Evolutionary conservation across 2,888 invertebrate genomes (phyloP), one percentile per base, ranked within the genome.

Genomic region (Tortrix viridana): DNA sequence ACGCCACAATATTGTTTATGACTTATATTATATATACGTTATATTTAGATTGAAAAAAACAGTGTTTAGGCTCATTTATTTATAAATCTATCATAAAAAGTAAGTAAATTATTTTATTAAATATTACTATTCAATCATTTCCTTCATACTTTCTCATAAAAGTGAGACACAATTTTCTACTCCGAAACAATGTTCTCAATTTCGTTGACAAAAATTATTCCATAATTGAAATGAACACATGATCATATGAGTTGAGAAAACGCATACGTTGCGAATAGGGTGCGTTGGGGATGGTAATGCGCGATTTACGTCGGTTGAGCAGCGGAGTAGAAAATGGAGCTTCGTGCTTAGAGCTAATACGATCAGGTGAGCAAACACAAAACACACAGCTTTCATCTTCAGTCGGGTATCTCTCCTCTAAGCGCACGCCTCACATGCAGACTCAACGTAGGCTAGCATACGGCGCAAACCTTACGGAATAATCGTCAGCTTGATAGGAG

Each of bases 311-410:
- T 85, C 81, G 77, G 85, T 82, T 83, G 88, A 89, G 81, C 87
- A 88, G 67, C 80, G 78, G 83, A 79, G 84, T 79, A 88, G 88
- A 90, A 91, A 89, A 87, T 87, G 85, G 84, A 85, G 86, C 88
- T 77, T 76, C 84, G 84, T 86, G 88, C 85, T 86, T 86, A 84
- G 77, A 83, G 84, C 88, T 91, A 89, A 90, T 89, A 85, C 88
- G 91, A 90, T 90, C 89, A 89, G 82, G 84, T 88, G 89, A 85
- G 86, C 88, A 89, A 89, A 89, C 85, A 87, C 85, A 85, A 82
- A 84, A 82, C 81, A 78, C 77, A 74, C 71, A 74, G 90, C 91
- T 92, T 92, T 92, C 90, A 92, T 92, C 91, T 91, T 88, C 89
- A 86, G 78, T 86, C 84, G 81, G 80, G 83, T 88, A 84, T 89